Evolutionary conservation across 2,888 invertebrate species (phyloP).

Genomic region (Brassicogethes aeneus): DNA sequence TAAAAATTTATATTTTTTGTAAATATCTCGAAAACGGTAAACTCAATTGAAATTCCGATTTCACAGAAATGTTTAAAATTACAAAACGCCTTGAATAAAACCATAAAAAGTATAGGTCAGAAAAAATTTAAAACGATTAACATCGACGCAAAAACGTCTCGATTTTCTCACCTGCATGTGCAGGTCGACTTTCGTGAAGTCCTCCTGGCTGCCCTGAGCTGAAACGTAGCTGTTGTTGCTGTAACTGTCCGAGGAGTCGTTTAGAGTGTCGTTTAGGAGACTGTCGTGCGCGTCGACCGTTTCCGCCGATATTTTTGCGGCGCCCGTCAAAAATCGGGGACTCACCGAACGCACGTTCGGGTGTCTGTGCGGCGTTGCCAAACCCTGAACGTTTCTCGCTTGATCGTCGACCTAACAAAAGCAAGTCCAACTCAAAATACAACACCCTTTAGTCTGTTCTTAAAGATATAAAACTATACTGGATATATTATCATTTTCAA

Average conservation of each 20-base stretch:
- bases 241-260: conserved; percentile 64
- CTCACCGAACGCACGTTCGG: conserved; percentile 25
- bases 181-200: conserved; percentile 83
- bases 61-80: too few relatives aligned
- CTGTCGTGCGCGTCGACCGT: conserved; percentile 13
- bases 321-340: too few relatives aligned
- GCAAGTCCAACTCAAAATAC: conserved; percentile 1
- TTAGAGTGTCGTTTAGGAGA: conserved; percentile 19
- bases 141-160: too few relatives aligned
- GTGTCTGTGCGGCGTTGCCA: conserved; percentile 36
- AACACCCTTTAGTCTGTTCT: neutral
- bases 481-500: too few relatives aligned
- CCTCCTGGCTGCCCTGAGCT: conserved; percentile 87
- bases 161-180: conserved; percentile 88
- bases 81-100: too few relatives aligned
- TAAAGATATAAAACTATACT: neutral
- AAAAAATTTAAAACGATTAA: too few relatives aligned
- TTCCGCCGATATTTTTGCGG: conserved; percentile 9
- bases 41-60: too few relatives aligned
- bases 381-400: conserved; percentile 32
- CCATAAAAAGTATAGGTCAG: too few relatives aligned
- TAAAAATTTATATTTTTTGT: too few relatives aligned
- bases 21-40: too few relatives aligned
- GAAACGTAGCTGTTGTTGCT: conserved; percentile 83
- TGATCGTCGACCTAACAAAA: conserved; percentile 28